Evolutionary conservation across 2,113 vertebrate genomes (phyloP), one percentile per base, ranked within the genome.

Genomic region (Artemisiospiza belli): DNA sequence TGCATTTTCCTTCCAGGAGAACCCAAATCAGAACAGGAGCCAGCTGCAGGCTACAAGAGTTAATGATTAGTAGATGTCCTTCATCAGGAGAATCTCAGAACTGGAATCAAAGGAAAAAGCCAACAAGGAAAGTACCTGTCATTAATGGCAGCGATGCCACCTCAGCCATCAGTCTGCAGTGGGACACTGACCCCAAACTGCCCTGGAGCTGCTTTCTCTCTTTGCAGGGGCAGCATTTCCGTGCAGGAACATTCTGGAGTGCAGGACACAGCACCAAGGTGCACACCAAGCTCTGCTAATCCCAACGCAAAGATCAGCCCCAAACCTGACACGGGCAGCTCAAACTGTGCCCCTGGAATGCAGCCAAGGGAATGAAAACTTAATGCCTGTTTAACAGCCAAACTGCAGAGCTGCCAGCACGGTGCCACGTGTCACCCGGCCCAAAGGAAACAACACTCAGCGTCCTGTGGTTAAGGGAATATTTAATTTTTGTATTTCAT

Each of bases 291-390:
- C 1, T 15, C 68, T 61, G 35, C 14, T 74, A 86, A 92, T 66
- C 10, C 9, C 41, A 57, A 49, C 0, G 0, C 57, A 75, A 83
- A 92, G 52, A 94, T 52, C 92, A 82, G 83, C 58, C 79, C 77
- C 57, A 63, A 92, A 74, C 76, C 72, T 49, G 85, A 61, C 62
- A 46, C 1, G 24, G 75, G 55, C 67, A 93, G 61, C 90, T 41
- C 30, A 63, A 95, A 69, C 80, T 3, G 7, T 68, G 88, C 79
- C 22, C 22, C 1, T 92, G 94, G 94, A 89, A 84, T 19, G 15
- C 10, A 1, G 95, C 95, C 94, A 95, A 83, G 12, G 64, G 15
- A 74, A 93, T 95, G 92, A 93, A 92, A 96, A 87, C 82, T 83
- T 94, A 90, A 92, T 87, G 85, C 83, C 92, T 87, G 7, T 72